A percentile compares a stretch with the other conserved stretches of the same genome.
Conservation (phyloP, 2,888 invertebrate genomes). For the Acanthosepion pharaonis region DNA sequence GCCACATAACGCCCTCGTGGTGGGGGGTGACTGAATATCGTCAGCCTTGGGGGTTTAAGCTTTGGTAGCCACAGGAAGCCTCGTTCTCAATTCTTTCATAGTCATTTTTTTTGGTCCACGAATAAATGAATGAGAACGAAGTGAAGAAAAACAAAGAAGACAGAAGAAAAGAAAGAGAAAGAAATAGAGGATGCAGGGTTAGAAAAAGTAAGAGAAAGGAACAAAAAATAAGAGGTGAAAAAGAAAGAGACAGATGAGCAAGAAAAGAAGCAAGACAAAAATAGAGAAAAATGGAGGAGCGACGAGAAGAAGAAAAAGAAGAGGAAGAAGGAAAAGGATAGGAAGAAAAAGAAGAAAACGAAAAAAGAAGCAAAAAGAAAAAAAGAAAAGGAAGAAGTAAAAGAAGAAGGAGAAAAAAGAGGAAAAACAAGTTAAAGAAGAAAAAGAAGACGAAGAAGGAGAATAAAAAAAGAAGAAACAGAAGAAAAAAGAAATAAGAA, state of each 20-base stretch:
- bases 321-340: neutral
- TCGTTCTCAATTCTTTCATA: too few relatives aligned
- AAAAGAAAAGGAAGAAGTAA: neutral
- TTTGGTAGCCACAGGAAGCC: too few relatives aligned
- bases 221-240: neutral
- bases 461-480: neutral
- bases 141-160: neutral
- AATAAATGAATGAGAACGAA: neutral
- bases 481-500: neutral
- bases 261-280: too few relatives aligned
- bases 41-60: too few relatives aligned
- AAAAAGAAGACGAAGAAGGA: neutral
- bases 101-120: too few relatives aligned
- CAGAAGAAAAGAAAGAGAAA: neutral
- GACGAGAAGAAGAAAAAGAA: neutral
- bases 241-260: rapidly evolving
- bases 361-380: too few relatives aligned
- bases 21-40: too few relatives aligned
- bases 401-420: neutral
- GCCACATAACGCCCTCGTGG: too few relatives aligned
- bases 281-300: neutral
- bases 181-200: neutral
- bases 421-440: too few relatives aligned
- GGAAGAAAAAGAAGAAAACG: neutral
- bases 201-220: neutral